phyloP scores from a whole-genome alignment of 2,113 vertebrate genomes.

The Geococcyx californianus region DNA sequence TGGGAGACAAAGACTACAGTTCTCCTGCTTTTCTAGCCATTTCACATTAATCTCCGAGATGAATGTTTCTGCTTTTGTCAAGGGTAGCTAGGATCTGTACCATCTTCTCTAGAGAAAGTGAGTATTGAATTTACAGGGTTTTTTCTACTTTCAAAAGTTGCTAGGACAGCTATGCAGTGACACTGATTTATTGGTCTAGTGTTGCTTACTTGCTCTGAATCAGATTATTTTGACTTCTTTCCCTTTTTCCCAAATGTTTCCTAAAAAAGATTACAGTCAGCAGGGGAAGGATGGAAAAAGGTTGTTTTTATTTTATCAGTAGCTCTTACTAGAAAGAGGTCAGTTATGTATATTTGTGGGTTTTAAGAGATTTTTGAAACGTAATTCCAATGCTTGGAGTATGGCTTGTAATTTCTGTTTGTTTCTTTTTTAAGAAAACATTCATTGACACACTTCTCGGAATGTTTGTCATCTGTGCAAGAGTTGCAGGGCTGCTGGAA shows the following conservation, averaged over 20 bases:
- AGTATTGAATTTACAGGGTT: background rate
- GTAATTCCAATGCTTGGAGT: background rate
- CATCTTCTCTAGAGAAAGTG: background rate
- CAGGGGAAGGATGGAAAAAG: background rate
- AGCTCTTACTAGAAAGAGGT: background rate
- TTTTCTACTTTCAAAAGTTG: background rate
- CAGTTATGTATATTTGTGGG: background rate
- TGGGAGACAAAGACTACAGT: background rate
- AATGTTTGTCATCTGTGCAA: background rate
- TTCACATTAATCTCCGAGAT: background rate
- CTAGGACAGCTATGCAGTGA: background rate
- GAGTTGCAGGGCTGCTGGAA: background rate
- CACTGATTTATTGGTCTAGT: background rate
- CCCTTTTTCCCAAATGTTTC: background rate
- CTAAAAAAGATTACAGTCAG: background rate
- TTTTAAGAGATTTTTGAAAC: background rate
- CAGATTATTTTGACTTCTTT: background rate
- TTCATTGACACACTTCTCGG: background rate
- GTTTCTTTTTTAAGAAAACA: background rate
- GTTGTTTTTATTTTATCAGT: background rate
- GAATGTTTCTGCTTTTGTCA: background rate
- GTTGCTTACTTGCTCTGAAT: background rate
- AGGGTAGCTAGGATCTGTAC: background rate
- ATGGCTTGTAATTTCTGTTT: background rate
- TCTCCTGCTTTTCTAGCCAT: background rate